Conservation (phyloP, 2,888 invertebrate species). For the Pandemis cinnamomeana region DNA sequence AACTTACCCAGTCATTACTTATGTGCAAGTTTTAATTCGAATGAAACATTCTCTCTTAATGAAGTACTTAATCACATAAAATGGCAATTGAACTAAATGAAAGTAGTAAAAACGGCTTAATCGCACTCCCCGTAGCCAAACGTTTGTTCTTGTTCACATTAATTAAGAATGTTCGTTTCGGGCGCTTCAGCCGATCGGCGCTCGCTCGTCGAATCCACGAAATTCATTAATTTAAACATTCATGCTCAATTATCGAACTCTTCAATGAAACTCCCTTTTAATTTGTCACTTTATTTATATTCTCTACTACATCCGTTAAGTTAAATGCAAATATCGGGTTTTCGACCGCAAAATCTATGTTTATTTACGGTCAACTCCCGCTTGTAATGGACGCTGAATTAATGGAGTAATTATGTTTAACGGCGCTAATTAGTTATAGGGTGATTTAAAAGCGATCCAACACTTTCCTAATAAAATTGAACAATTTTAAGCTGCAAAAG, state of each 20-base stretch:
- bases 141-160: slow-evolving; percentile 72
- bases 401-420: slow-evolving; percentile 56
- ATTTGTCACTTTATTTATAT: slow-evolving; percentile 78
- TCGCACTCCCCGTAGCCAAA: slow-evolving; percentile 48
- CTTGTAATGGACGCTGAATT: slow-evolving; percentile 56
- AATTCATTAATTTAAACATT: slow-evolving; percentile 81
- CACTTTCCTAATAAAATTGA: slow-evolving; percentile 40
- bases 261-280: slow-evolving; percentile 78
- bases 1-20: neutral
- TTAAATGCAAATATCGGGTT: slow-evolving; percentile 60
- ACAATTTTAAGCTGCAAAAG: slow-evolving; percentile 20
- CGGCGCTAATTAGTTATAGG: slow-evolving; percentile 51
- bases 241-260: slow-evolving; percentile 81
- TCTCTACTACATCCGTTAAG: slow-evolving; percentile 57
- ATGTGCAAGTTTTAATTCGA: slow-evolving; percentile 27
- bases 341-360: slow-evolving; percentile 56
- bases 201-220: slow-evolving; percentile 63
- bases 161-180: slow-evolving; percentile 74
- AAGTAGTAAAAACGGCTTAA: slow-evolving; percentile 42
- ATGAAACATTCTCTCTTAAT: slow-evolving; percentile 36
- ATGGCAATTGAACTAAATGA: slow-evolving; percentile 38
- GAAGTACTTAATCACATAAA: slow-evolving; percentile 40
- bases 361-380: slow-evolving; percentile 49
- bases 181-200: slow-evolving; percentile 60
- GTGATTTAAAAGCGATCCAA: slow-evolving; percentile 48